phyloP scores from a whole-genome alignment of 1,140 invertebrate genomes.

The Steinernema feltiae region DNA sequence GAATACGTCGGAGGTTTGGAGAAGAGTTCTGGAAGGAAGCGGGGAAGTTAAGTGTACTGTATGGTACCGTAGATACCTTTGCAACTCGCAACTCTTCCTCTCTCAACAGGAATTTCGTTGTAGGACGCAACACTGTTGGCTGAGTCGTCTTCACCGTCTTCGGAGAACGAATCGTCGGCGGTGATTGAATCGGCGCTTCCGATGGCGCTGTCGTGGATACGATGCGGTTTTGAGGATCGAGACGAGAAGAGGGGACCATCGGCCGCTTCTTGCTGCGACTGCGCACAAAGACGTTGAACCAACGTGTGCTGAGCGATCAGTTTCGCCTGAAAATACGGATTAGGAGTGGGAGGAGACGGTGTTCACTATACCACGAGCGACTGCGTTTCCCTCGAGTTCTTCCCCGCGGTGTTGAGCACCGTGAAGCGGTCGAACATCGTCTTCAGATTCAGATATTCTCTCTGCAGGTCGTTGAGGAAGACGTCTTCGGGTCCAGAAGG shows the following conservation, averaged over 20 bases:
- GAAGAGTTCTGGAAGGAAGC: neutral
- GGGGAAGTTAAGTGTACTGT: neutral
- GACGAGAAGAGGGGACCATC: neutral
- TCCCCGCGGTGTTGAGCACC: neutral
- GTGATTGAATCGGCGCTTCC: neutral
- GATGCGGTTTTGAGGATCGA: neutral
- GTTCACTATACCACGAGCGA: neutral
- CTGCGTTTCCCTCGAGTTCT: neutral
- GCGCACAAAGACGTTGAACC: neutral
- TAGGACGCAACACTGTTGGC: neutral
- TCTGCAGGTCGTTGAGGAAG: neutral
- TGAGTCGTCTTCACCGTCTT: neutral
- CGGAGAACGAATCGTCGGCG: neutral
- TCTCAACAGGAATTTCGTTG: neutral
- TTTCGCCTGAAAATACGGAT: neutral
- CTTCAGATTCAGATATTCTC: neutral
- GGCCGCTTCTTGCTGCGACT: constrained; percentile 1
- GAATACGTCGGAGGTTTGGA: neutral
- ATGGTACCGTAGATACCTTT: neutral
- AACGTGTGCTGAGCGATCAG: neutral
- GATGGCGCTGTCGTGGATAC: neutral
- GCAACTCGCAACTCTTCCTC: neutral
- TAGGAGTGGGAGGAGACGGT: neutral
- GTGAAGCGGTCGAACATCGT: constrained; percentile 5
- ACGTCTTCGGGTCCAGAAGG: neutral